Conservation (phyloP, 2,888 invertebrate species). For the Drosophila koepferae region DNA sequence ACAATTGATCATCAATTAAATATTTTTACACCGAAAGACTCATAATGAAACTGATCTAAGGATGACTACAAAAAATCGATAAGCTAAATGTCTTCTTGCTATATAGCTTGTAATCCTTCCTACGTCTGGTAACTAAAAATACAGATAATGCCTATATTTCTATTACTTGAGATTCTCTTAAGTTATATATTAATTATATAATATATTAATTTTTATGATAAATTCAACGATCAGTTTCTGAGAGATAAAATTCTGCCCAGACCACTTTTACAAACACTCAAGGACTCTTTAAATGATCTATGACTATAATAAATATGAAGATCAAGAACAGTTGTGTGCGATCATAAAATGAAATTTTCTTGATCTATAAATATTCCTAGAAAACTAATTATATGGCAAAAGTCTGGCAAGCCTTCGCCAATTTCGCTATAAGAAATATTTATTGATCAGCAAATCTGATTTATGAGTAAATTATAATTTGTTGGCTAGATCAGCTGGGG, state of each 20-base stretch:
- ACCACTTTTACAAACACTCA: background rate
- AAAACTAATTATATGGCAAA: background rate
- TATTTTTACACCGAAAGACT: too few species aligned
- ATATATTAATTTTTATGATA: too few species aligned
- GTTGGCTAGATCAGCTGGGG: background rate
- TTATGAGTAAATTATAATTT: background rate
- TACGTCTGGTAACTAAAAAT: too few species aligned
- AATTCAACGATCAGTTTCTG: background rate
- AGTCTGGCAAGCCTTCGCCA: background rate
- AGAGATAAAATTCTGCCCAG: background rate
- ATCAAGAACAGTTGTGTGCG: background rate
- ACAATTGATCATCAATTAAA: too few species aligned
- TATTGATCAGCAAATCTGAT: constrained; percentile 3
- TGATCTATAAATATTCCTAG: background rate
- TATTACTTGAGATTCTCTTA: too few species aligned
- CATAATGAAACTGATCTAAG: too few species aligned
- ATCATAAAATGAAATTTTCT: background rate
- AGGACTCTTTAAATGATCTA: background rate
- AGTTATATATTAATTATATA: too few species aligned
- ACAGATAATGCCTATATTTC: too few species aligned
- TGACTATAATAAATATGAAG: background rate
- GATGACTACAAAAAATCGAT: too few species aligned
- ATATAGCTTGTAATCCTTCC: too few species aligned
- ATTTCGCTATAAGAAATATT: background rate
- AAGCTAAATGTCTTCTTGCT: too few species aligned